Evolutionary conservation across 2,113 vertebrate genomes (phyloP).

Genomic region (Pomatorhinus ruficollis): DNA sequence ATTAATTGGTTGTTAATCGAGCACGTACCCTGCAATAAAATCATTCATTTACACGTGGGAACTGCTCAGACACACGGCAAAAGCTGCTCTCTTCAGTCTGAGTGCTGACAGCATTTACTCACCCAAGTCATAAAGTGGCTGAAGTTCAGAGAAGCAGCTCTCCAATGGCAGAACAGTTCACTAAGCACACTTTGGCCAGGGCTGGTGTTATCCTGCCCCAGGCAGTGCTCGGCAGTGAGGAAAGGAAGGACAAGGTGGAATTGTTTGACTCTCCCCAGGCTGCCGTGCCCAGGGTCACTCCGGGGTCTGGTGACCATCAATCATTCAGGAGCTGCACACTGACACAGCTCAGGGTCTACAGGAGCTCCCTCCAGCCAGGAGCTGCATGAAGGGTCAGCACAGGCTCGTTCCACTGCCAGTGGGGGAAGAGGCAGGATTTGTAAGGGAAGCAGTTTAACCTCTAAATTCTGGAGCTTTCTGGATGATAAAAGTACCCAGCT

Average conservation of each 20-base stretch:
- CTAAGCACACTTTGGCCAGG: accelerated
- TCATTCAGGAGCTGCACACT: not conserved
- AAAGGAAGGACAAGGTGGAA: accelerated
- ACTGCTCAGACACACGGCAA: not conserved
- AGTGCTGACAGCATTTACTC: not conserved
- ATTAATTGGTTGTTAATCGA: not conserved
- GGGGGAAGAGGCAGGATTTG: not conserved
- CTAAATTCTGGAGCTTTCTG: not conserved
- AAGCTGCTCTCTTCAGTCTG: not conserved
- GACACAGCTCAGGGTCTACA: not conserved
- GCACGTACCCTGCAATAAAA: not conserved
- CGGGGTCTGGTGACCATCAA: not conserved
- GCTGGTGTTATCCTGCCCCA: accelerated
- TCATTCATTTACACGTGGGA: not conserved
- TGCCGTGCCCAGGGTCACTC: not conserved
- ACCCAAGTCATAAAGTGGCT: not conserved
- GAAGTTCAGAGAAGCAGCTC: not conserved
- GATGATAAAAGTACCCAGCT: not conserved
- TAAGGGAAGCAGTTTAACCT: not conserved
- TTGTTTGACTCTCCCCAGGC: not conserved
- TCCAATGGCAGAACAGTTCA: not conserved
- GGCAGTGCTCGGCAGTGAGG: accelerated
- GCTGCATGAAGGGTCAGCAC: not conserved
- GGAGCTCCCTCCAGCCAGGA: not conserved
- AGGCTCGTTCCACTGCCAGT: accelerated